Conservation (phyloP, 2,888 invertebrate species). For the Torymus aiolomorphi region DNA sequence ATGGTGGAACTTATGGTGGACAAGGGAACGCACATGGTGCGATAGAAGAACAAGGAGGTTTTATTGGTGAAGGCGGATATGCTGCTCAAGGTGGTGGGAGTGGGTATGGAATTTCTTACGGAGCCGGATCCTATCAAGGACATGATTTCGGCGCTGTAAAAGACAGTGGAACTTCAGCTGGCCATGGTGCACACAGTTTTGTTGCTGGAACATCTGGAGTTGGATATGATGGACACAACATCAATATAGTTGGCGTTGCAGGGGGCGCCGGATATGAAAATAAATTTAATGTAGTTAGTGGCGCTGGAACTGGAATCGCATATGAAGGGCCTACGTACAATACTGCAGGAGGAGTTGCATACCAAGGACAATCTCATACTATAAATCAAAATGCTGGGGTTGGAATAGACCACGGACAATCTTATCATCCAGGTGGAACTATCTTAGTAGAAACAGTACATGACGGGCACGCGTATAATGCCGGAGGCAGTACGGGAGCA, state of each 20-base stretch:
- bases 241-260: not conserved
- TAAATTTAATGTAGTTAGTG: not conserved
- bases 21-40: slow-evolving; percentile 41
- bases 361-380: too few relatives aligned
- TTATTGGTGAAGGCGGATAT: slow-evolving; percentile 52
- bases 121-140: slow-evolving; percentile 12
- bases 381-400: too few relatives aligned
- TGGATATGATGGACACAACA: slow-evolving; percentile 43
- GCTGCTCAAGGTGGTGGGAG: slow-evolving; percentile 49
- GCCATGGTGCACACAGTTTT: slow-evolving; percentile 13
- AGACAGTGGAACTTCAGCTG: not conserved
- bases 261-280: not conserved
- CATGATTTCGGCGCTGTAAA: slow-evolving; percentile 11
- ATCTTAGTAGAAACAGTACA: not conserved
- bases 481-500: not conserved
- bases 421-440: not conserved
- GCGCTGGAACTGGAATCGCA: not conserved
- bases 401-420: not conserved
- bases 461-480: slow-evolving; percentile 30
- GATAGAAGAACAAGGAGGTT: slow-evolving; percentile 36
- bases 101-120: not conserved
- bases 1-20: slow-evolving; percentile 44
- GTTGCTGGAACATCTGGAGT: not conserved
- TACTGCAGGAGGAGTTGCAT: too few relatives aligned
- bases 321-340: not conserved